Evolutionary conservation across 2,888 invertebrate species (phyloP), one percentile per base, ranked within the genome.

Genomic region (Camptogramma bilineatum): DNA sequence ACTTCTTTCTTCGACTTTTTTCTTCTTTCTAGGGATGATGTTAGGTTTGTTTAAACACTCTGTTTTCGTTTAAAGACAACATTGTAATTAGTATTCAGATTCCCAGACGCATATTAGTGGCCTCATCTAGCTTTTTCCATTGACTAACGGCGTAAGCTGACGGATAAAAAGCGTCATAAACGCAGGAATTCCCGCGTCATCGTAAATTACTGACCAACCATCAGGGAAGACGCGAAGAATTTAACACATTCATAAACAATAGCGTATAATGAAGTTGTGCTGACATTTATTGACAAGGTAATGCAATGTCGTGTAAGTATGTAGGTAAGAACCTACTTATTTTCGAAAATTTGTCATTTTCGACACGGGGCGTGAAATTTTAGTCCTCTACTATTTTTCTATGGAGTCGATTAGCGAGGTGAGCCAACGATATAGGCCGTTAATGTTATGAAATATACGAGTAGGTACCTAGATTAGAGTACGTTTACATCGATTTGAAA

Each of bases 121-220:
- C 53, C 53, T 7, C 39, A 8, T 19, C 24, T 13, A 10, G 24
- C 50, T 73, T 74, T 77, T 74, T 69, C n/a, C 8, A 13, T 42
- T 53, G 50, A 60, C 52, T 55, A 51, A 55, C 46, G 19, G 31
- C 48, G 52, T 65, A 65, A 57, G 61, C 57, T 65, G 59, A 52
- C 65, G 67, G 60, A 76, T 77, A 75, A 77, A 77, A 76, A 58
- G 53, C 64, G 70, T 73, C 74, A 74, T 80, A 80, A 78, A 75
- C 71, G 66, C 52, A 59, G 46, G 74, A 73, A 75, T 73, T 73
- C 60, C 69, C 57, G 65, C 70, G 72, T 74, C 69, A 60, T 64
- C 64, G 68, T 71, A 74, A 73, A 79, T 78, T 71, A 72, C 62
- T 48, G 70, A 71, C 72, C 68, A 77, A 74, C 66, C 69, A 69